phyloP scores from a whole-genome alignment of 2,113 vertebrate species.

The Rhynchomys soricoides region DNA sequence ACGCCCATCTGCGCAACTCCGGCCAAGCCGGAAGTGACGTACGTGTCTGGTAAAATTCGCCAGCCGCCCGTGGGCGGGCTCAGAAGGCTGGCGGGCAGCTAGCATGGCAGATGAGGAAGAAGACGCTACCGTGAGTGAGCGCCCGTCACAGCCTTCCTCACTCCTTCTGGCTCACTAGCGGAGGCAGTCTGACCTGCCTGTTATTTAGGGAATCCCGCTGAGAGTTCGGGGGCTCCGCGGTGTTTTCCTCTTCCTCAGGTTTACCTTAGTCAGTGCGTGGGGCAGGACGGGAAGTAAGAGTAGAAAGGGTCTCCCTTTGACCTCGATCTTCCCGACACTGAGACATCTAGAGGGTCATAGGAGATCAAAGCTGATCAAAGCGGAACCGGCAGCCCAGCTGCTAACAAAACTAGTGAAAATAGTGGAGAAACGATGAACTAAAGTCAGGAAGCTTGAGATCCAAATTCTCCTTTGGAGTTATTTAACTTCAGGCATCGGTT shows the following conservation, averaged over 20 bases:
- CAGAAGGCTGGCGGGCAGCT: accelerated
- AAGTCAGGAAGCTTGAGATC: background rate
- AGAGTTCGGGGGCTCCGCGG: background rate
- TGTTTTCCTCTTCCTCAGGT: background rate
- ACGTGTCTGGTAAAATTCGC: background rate
- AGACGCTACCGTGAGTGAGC: conserved; percentile 82
- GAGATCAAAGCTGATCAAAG: background rate
- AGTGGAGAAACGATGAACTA: background rate
- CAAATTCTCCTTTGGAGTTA: background rate
- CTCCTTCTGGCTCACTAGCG: accelerated
- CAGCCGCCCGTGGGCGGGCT: accelerated
- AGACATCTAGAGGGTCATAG: background rate
- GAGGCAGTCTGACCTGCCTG: background rate
- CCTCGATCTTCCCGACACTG: background rate
- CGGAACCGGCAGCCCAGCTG: background rate
- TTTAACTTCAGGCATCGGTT: background rate
- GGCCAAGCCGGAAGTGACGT: conserved; percentile 51
- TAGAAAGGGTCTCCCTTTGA: background rate
- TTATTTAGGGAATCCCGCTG: background rate
- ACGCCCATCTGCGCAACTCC: accelerated
- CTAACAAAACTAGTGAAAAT: background rate
- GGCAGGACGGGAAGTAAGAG: background rate
- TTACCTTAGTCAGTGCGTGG: background rate
- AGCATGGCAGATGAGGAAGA: conserved; percentile 88
- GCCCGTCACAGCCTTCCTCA: background rate